A percentile compares a stretch with the other conserved stretches of the same genome.
phyloP scores from a whole-genome alignment of 2,888 invertebrate species.

The Dryomyza anilis region DNA sequence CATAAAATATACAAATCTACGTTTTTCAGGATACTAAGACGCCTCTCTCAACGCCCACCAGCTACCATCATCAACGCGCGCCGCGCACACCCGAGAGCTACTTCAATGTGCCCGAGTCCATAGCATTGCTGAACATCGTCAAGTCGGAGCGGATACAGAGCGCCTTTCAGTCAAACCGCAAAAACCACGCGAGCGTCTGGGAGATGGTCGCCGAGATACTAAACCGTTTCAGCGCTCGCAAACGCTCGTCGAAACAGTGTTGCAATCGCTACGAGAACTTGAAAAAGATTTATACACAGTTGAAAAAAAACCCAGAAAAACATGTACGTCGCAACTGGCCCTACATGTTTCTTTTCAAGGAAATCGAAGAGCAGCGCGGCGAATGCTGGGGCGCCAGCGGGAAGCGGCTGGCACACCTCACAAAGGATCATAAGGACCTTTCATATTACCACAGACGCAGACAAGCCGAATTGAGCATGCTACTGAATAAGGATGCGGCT shows the following conservation, averaged over 20 bases:
- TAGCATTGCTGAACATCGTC: conserved; percentile 58
- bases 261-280: conserved; percentile 61
- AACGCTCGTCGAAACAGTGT: conserved; percentile 59
- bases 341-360: conserved; percentile 59
- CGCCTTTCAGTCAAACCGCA: conserved; percentile 60
- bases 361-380: conserved; percentile 60
- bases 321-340: conserved; percentile 61
- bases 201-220: conserved; percentile 60
- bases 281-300: conserved; percentile 60
- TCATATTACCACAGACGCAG: conserved; percentile 58
- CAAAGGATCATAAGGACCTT: conserved; percentile 57
- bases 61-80: conserved; percentile 58
- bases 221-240: conserved; percentile 57
- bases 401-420: conserved; percentile 53
- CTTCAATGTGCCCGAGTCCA: conserved; percentile 60
- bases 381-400: conserved; percentile 59
- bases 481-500: conserved; percentile 51
- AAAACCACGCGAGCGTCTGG: conserved; percentile 61
- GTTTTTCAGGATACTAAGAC: conserved; percentile 49
- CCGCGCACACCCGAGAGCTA: conserved; percentile 60
- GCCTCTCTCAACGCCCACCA: conserved; percentile 44
- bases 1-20: not conserved
- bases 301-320: conserved; percentile 60
- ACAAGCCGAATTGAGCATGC: conserved; percentile 54
- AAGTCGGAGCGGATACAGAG: conserved; percentile 60